Base-by-base conservation (phyloP, 2,888 invertebrate species). In the Apomyelois bistriatella region DNA sequence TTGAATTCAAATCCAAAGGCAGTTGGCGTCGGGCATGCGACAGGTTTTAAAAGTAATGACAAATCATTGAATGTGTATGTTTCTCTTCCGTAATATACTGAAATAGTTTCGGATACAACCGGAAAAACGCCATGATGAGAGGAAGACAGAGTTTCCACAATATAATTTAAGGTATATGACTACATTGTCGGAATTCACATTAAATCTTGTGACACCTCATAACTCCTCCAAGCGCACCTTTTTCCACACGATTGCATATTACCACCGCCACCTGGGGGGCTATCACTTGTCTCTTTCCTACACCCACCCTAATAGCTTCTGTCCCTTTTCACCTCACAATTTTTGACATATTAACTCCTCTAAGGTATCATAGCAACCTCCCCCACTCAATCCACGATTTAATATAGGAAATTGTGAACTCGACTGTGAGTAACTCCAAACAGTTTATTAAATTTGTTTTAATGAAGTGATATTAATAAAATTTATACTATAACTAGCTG, bases 341-440 rank as follows among this genome's bases (percentile, higher is more conserved):
- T 89, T 87, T 87, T 89, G 89, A 90, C 90, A 89, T 90, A 90
- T 90, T 90, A 90, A 86, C 88, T 87, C 76, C 85, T 87, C 81
- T 79, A 67, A 85, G 87, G 90, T 90, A 89, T 88, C 90, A 86
- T 88, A 76, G 90, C 90, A 90, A 90, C 90, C 78, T 72, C 77
- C 75, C 81, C 78, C 76, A 67, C 67, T 70, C 64, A 69, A 75
- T 72, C 75, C 67, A 68, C 61, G 75, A 84, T 87, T 88, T 87
- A 89, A 90, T 90, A 88, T 87, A 85, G 83, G 80, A 85, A 81
- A 87, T 87, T 88, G 89, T 81, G 83, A 85, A 88, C 70, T 82
- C 85, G 80, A 72, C 67, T 70, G 85, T 72, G 69, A 75, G 71
- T 76, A 81, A 80, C 73, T 78, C 71, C 60, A 70, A 72, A 76